phyloP scores from a whole-genome alignment of 2,113 vertebrate genomes.

The Agapornis roseicollis region DNA sequence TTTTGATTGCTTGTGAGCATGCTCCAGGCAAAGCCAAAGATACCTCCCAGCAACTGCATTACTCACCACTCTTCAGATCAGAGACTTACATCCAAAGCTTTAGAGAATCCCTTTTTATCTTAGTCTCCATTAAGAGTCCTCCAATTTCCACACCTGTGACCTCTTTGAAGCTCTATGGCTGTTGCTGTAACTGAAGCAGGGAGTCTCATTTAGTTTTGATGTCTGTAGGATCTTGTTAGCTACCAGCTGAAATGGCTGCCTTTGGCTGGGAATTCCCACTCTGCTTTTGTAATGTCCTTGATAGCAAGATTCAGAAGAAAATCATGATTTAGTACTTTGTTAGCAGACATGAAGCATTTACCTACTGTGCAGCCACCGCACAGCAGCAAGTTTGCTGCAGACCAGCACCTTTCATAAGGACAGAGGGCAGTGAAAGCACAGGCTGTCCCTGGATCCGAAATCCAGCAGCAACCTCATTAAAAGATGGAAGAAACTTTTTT shows the following conservation, averaged over 20 bases:
- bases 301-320: neutral
- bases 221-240: conserved; percentile 20
- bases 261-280: conserved; percentile 50
- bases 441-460: neutral
- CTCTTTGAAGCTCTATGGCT: conserved; percentile 47
- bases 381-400: neutral
- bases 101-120: conserved; percentile 47
- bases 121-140: conserved; percentile 34
- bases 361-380: neutral
- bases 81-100: conserved; percentile 33
- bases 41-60: conserved; percentile 54
- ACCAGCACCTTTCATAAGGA: neutral
- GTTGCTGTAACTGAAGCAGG: conserved; percentile 11
- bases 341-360: neutral
- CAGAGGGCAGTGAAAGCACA: neutral
- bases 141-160: conserved; percentile 59
- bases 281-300: neutral
- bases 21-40: conserved; percentile 42
- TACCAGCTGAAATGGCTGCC: neutral
- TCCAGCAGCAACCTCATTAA: neutral
- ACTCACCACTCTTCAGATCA: conserved; percentile 41
- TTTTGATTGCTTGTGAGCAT: conserved; percentile 39
- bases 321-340: neutral
- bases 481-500: neutral
- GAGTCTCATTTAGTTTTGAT: conserved; percentile 22